Percentiles rank a stretch among this genome's conserved stretches.
Conservation (phyloP, 2,113 vertebrate species). For the Megatriorchis doriae region DNA sequence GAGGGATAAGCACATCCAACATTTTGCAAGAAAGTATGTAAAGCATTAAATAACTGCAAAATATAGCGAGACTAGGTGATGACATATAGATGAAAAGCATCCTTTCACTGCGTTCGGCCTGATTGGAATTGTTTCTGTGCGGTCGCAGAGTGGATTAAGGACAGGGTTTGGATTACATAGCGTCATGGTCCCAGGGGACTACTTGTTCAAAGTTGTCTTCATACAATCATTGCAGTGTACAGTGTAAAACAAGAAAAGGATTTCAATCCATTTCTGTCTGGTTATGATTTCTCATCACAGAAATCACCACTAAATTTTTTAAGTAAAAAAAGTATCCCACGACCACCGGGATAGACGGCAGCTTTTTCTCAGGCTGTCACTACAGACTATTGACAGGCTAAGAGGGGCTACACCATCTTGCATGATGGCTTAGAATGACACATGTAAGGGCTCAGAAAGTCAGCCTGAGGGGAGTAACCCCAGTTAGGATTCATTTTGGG, state of each 20-base stretch:
- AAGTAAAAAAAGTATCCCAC: background rate
- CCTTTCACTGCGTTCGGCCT: background rate
- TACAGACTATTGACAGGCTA: background rate
- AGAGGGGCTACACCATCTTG: background rate
- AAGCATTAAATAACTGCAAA: background rate
- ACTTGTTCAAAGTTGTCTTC: background rate
- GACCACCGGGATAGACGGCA: background rate
- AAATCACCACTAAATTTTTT: background rate
- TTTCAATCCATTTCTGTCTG: background rate
- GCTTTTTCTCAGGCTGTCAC: background rate
- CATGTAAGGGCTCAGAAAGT: background rate
- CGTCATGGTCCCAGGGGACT: background rate
- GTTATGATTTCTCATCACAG: background rate
- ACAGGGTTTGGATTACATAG: background rate
- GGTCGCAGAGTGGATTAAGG: background rate
- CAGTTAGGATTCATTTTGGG: background rate
- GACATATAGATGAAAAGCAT: background rate
- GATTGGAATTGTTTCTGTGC: background rate
- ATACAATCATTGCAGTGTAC: background rate
- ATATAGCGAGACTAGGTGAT: background rate
- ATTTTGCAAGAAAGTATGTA: background rate
- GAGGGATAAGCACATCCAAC: background rate
- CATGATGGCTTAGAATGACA: background rate
- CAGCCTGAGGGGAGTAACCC: background rate
- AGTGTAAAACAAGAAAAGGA: background rate